Evolutionary conservation across 2,888 invertebrate genomes (phyloP).

Genomic region (Beris morrisii): DNA sequence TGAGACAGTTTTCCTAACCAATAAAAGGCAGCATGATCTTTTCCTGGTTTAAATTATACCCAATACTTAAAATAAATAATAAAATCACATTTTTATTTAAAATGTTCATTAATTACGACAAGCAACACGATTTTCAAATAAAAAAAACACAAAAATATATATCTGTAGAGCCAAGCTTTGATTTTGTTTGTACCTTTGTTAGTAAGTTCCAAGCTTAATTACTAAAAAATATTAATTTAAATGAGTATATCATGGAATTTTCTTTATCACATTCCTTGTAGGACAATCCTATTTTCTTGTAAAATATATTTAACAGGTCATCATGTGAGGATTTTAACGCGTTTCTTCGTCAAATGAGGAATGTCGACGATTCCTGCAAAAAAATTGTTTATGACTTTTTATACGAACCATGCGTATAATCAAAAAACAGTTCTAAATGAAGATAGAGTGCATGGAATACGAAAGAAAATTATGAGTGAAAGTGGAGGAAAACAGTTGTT

Average conservation of each 20-base stretch:
- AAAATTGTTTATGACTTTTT: conserved; percentile 4
- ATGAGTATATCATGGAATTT: conserved; percentile 14
- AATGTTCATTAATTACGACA: no score
- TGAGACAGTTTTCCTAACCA: conserved; percentile 33
- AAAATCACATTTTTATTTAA: conserved; percentile 10
- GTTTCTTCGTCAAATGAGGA: conserved; percentile 39
- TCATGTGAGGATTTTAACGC: conserved; percentile 10
- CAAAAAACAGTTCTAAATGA: conserved; percentile 23
- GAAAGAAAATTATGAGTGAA: neutral
- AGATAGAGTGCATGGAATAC: neutral
- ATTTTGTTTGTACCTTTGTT: no score
- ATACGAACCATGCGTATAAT: neutral
- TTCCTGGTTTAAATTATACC: conserved; percentile 11
- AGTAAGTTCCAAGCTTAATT: neutral
- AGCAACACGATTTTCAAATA: no score
- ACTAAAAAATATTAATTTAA: neutral
- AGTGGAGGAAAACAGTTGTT: neutral
- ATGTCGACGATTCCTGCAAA: conserved; percentile 41
- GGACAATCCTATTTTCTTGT: neutral
- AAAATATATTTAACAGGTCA: neutral
- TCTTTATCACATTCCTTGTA: conserved; percentile 16
- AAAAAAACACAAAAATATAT: no score
- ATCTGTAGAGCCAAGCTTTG: no score
- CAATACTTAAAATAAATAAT: conserved; percentile 1
- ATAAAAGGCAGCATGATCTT: conserved; percentile 28